phyloP scores from a whole-genome alignment of 2,797 vertebrate species.

The Spinus olivaceus region DNA sequence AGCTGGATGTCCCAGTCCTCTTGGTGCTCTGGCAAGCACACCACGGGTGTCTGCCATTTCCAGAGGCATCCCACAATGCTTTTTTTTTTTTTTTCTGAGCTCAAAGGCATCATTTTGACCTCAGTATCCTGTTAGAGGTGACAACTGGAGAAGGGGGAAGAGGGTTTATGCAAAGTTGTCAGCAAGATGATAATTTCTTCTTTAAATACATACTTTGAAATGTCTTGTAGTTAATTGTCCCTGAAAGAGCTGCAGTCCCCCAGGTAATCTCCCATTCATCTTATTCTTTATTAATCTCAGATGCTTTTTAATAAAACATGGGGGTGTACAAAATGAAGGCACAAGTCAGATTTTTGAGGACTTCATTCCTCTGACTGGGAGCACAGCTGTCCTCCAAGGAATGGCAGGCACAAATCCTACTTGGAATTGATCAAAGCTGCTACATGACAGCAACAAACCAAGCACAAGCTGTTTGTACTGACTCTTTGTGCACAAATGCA shows the following conservation, averaged over 20 bases:
- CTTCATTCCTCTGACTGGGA: slow-evolving; percentile 16
- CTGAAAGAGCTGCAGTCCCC: slow-evolving; percentile 53
- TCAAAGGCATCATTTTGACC: neutral
- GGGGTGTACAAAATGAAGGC: slow-evolving; percentile 18
- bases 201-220: slow-evolving; percentile 37
- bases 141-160: neutral
- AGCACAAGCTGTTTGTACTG: slow-evolving; percentile 21
- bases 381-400: slow-evolving; percentile 22
- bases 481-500: slow-evolving; percentile 13
- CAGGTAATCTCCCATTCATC: slow-evolving; percentile 35
- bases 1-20: neutral
- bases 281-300: neutral
- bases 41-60: neutral
- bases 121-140: neutral
- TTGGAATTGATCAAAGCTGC: slow-evolving; percentile 49
- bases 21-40: neutral
- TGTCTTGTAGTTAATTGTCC: slow-evolving; percentile 37
- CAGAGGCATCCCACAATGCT: neutral
- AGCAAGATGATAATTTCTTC: slow-evolving; percentile 31
- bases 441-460: slow-evolving; percentile 40
- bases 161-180: slow-evolving; percentile 15
- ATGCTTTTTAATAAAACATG: slow-evolving; percentile 55
- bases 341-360: slow-evolving; percentile 29
- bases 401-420: neutral
- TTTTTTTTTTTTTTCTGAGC: neutral